Evolutionary conservation across 2,888 invertebrate genomes (phyloP).

Genomic region (Tipula confusa): DNA sequence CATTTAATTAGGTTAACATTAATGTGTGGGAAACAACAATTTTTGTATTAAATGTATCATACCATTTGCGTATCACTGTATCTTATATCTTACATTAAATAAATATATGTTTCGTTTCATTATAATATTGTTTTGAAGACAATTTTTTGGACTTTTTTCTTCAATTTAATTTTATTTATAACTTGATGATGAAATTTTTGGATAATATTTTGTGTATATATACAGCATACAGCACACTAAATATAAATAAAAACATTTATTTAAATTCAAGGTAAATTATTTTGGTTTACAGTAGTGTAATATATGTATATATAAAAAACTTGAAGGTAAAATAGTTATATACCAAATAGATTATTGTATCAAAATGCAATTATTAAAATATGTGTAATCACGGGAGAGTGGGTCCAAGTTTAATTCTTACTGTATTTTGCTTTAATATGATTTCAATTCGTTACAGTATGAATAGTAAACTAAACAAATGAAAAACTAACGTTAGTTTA

Average conservation of each 20-base stretch:
- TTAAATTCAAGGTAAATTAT: constrained; percentile 13
- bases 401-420: constrained; percentile 3
- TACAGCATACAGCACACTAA: neutral
- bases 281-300: neutral
- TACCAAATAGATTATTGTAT: neutral
- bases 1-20: neutral
- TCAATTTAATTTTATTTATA: constrained; percentile 8
- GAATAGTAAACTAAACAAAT: neutral
- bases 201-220: neutral
- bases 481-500: neutral
- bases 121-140: neutral
- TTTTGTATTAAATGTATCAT: neutral
- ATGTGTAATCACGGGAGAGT: neutral
- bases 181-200: constrained; percentile 25
- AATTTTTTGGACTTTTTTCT: neutral
- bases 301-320: neutral
- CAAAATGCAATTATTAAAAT: constrained; percentile 7
- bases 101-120: neutral
- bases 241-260: neutral
- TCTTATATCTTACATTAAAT: neutral
- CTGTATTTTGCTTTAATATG: neutral
- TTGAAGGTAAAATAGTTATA: neutral
- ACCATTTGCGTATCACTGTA: neutral
- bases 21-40: neutral
- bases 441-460: neutral